These are phyloP conservation scores for Actinia tenebrosa DNA, from an alignment of 64 coral and sea anemone genomes.

Conservation along the genomic window DNA sequence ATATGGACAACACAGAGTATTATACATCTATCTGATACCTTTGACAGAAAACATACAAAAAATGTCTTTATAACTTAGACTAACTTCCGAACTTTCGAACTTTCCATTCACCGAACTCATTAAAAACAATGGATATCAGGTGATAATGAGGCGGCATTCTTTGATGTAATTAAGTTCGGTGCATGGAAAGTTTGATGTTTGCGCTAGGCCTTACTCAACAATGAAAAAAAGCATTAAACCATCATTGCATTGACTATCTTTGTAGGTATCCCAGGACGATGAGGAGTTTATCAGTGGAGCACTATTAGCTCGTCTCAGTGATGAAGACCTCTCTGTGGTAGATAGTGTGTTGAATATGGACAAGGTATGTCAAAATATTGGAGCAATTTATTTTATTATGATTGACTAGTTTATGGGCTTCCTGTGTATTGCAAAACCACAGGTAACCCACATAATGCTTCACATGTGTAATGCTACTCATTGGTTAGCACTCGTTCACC, in stretches of 20 bases:
- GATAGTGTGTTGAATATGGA: constrained; percentile 54
- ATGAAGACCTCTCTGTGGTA: constrained; percentile 80
- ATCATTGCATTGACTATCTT: neutral
- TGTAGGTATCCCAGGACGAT: constrained; percentile 51
- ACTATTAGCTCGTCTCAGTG: constrained; percentile 43
- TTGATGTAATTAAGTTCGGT: too few species aligned
- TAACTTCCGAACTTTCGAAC: too few species aligned
- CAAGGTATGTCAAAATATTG: constrained; percentile 28
- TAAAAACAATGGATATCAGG: too few species aligned
- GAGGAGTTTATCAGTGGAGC: constrained; percentile 63
- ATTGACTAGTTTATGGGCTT: neutral
- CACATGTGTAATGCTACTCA: too few species aligned
- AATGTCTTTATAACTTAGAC: too few species aligned
- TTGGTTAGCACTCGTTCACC: too few species aligned
- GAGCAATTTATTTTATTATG: too few species aligned
- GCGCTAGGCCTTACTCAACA: too few species aligned
- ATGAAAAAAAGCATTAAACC: too few species aligned
- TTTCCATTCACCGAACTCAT: too few species aligned
- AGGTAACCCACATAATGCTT: neutral
- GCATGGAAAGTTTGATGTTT: too few species aligned
- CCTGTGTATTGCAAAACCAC: neutral
- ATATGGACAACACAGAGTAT: constrained; percentile 16
- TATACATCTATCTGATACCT: constrained; percentile 13
- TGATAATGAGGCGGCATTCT: too few species aligned
- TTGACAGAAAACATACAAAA: neutral